Percentiles rank a stretch among this genome's conserved stretches.
These are phyloP conservation scores for Chaenocephalus aceratus DNA, from an alignment of 2,113 vertebrate species.

Conservation along the genomic window DNA sequence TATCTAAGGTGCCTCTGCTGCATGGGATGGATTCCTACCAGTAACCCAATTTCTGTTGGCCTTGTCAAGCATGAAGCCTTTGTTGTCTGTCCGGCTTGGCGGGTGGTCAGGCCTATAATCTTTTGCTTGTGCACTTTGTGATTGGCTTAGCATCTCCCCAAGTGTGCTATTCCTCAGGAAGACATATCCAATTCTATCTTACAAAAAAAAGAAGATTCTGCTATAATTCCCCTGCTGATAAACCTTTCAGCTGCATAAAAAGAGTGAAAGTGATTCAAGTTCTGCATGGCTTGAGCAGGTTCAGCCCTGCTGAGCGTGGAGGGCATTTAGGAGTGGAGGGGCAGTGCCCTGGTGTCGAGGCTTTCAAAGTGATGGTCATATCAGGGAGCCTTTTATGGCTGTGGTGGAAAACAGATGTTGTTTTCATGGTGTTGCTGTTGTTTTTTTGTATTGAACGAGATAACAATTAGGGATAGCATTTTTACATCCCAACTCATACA, in stretches of 20 bases:
- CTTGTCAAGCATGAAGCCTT: conserved; percentile 65
- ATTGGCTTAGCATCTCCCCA: conserved; percentile 58
- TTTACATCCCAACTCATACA: background rate
- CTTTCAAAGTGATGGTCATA: conserved; percentile 59
- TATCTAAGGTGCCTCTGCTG: conserved; percentile 37
- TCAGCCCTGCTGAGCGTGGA: conserved; percentile 69
- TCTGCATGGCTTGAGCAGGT: conserved; percentile 75
- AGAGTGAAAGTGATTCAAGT: conserved; percentile 65
- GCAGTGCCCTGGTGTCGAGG: conserved; percentile 73
- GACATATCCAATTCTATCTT: conserved; percentile 61
- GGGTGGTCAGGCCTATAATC: conserved; percentile 64
- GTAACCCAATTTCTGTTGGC: conserved; percentile 44
- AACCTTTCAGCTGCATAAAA: conserved; percentile 46
- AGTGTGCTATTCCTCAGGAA: conserved; percentile 67
- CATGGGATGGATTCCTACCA: conserved; percentile 27
- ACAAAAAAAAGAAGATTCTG: conserved; percentile 46
- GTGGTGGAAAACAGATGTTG: conserved; percentile 40
- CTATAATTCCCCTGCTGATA: conserved; percentile 66
- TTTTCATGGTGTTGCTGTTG: conserved; percentile 51
- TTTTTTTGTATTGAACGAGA: conserved; percentile 9
- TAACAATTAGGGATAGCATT: conserved; percentile 3
- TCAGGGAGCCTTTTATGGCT: conserved; percentile 61
- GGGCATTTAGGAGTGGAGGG: conserved; percentile 73
- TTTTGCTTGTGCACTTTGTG: conserved; percentile 45
- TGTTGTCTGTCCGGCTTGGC: conserved; percentile 72